Base-by-base conservation (phyloP, 23 tunicate species). In the Trididemnum clinides region DNA sequence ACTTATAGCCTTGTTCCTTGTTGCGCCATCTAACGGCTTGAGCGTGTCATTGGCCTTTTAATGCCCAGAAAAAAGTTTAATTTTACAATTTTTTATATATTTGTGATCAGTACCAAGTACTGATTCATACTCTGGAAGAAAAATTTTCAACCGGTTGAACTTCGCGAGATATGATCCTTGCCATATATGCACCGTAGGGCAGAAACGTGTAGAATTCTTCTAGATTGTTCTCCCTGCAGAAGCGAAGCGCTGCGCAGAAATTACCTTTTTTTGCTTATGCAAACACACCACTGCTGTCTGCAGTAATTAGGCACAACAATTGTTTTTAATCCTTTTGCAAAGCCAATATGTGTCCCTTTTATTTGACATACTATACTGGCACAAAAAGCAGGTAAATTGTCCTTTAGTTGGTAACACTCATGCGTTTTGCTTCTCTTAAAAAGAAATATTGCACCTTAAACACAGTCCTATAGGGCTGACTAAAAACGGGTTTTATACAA, bases 171-270 rank as follows among this genome's bases (percentile, higher is more conserved):
- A 59, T 21, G 69, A 59, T 26, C 69, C 21, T 22, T 59, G 69
- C 69, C 69, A 59, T 21, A 59, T 21, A 59, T 59, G 69, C 21
- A 59, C 69, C 69, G 26, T 5, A 12, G 69, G 69, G 69, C 69
- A 59, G 69, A 59, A 59, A 59, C 27, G 69, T 59, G 26, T 59
- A 59, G 26, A 59, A 12, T 59, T 59, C 26, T 59, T 12, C 26
- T 59, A 44, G 54, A 12, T 59, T 59, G 69, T 12, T 4, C 21
- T 12, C 6, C 27, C 4, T 59, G 26, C 69, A 19, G 26, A 18
- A 59, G 69, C 27, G 26, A 15, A 59, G 69, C 69, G 26, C 26
- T 59, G 22, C 69, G 21, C 69, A 18, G 27, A 59, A 12, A 12
- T 59, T 59, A 26, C 69, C 26, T 59, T 59, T 59, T 59, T 59